These are phyloP conservation scores for Channallabes apus DNA, from an alignment of 2,797 vertebrate species.

Conservation along the genomic window DNA sequence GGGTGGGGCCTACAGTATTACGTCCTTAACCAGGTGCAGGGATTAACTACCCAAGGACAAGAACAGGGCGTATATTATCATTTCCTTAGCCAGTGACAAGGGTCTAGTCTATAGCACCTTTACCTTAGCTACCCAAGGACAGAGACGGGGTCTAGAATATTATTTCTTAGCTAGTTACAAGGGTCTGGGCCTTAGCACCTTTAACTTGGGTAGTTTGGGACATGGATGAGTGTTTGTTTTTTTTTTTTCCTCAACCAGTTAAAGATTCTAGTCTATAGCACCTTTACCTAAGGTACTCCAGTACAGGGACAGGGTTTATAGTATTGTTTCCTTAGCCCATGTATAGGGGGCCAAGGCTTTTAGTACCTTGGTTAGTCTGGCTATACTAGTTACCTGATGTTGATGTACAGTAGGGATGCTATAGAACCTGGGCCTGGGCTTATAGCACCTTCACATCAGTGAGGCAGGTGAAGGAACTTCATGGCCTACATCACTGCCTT, in stretches of 20 bases:
- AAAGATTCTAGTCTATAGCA: no score
- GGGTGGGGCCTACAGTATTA: no score
- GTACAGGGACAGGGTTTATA: no score
- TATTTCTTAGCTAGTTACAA: background rate
- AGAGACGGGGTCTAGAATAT: background rate
- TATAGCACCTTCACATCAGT: background rate
- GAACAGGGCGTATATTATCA: background rate
- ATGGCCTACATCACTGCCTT: background rate
- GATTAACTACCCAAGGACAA: background rate
- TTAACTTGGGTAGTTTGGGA: background rate
- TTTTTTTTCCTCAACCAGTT: background rate
- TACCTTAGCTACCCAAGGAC: background rate
- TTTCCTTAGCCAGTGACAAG: background rate
- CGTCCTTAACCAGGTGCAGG: background rate
- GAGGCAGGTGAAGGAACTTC: background rate
- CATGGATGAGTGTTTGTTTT: background rate
- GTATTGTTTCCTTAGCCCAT: no score
- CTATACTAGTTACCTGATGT: background rate
- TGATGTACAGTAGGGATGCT: background rate
- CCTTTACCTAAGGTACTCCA: no score
- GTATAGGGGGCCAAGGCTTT: no score
- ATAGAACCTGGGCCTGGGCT: background rate
- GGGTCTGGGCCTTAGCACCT: background rate
- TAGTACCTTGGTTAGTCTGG: background rate
- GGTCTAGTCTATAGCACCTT: background rate